Evolutionary conservation across 1,140 invertebrate genomes (phyloP).

Genomic region (Acromyrmex heyeri): DNA sequence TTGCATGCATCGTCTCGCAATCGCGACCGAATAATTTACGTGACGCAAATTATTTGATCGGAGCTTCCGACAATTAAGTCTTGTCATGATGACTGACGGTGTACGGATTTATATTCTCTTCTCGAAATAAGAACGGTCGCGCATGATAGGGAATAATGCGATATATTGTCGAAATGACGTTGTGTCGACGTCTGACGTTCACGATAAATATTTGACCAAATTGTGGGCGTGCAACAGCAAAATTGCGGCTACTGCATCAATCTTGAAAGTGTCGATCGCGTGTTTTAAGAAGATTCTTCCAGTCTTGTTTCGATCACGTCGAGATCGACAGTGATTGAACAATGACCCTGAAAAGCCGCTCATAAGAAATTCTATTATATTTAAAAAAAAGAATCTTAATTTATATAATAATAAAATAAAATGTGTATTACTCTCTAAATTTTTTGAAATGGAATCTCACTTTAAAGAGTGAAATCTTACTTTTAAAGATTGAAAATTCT

Average conservation of each 20-base stretch:
- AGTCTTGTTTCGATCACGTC: neutral
- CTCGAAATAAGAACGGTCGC: neutral
- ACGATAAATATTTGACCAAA: constrained; percentile 28
- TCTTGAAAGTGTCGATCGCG: neutral
- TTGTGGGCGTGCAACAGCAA: constrained; percentile 20
- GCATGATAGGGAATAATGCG: neutral
- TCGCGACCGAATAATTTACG: neutral
- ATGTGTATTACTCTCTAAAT: neutral
- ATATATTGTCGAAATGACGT: neutral
- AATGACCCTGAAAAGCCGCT: neutral
- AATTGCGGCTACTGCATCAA: constrained; percentile 21
- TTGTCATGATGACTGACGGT: neutral
- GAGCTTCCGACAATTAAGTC: constrained; percentile 1
- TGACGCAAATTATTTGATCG: constrained; percentile 18
- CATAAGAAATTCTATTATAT: neutral
- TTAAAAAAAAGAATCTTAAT: neutral
- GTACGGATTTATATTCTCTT: neutral
- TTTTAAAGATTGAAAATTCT: no score
- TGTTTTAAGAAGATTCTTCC: neutral
- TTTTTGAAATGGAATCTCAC: no score
- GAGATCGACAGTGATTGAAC: constrained; percentile 3
- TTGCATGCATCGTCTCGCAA: neutral
- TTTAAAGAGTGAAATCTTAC: no score
- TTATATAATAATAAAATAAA: neutral
- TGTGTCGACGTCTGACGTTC: no score